Evolutionary conservation across 92 coral and sea anemone species (phyloP).

Genomic region (Palythoa grandiflora): DNA sequence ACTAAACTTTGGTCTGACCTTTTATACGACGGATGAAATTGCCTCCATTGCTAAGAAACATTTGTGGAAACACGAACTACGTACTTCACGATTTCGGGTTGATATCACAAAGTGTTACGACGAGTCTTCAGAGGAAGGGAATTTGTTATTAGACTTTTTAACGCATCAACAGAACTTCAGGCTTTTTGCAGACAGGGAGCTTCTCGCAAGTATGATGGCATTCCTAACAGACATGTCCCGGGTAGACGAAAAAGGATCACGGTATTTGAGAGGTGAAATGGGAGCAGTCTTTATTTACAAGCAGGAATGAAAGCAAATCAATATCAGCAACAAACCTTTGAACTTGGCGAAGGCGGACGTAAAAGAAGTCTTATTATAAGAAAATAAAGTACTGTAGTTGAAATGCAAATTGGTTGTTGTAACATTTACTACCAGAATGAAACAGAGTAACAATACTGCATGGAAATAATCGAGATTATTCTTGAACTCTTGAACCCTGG

Average conservation of each 20-base stretch:
- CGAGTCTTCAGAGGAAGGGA: constrained; percentile 48
- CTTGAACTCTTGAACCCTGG: too few species aligned
- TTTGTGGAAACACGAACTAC: constrained; percentile 59
- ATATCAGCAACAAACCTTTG: neutral
- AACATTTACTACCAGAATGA: neutral
- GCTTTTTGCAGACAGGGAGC: constrained; percentile 35
- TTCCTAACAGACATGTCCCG: constrained; percentile 46
- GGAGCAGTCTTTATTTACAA: constrained; percentile 50
- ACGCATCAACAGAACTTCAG: constrained; percentile 48
- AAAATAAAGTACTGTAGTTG: neutral
- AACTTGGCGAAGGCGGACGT: neutral
- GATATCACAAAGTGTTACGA: constrained; percentile 65
- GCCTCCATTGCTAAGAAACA: constrained; percentile 59
- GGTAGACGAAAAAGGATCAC: constrained; percentile 45
- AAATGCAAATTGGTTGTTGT: neutral
- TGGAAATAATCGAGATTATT: neutral
- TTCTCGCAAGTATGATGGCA: constrained; percentile 40
- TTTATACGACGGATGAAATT: constrained; percentile 58
- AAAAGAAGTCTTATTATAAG: neutral
- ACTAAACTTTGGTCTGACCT: constrained; percentile 39
- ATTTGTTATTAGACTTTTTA: constrained; percentile 40
- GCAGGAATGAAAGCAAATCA: constrained; percentile 12
- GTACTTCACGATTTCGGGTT: constrained; percentile 54
- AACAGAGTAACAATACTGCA: neutral
- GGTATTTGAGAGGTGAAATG: constrained; percentile 44